These are phyloP conservation scores for Meloe dianella DNA, from an alignment of 2,888 invertebrate genomes.

Conservation along the genomic window DNA sequence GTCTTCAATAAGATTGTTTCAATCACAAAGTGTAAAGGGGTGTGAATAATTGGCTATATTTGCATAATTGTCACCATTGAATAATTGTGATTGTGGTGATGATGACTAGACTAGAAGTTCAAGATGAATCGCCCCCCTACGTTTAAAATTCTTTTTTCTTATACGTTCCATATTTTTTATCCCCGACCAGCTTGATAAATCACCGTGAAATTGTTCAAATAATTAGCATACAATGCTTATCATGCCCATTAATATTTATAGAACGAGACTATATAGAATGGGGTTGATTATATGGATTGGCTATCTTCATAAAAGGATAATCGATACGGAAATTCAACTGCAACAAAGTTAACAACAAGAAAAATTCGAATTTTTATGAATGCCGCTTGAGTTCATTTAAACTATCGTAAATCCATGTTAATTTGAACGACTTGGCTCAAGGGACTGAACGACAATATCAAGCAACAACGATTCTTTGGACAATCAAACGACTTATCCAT, in stretches of 20 bases:
- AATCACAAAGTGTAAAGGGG: background rate
- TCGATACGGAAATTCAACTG: background rate
- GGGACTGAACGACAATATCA: too few species aligned
- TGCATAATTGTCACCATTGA: conserved; percentile 2
- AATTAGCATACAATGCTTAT: conserved; percentile 32
- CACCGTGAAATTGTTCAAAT: conserved; percentile 24
- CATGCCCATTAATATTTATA: conserved; percentile 20
- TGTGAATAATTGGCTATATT: background rate
- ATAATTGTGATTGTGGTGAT: background rate
- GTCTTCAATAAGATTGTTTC: background rate
- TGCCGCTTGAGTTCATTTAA: background rate
- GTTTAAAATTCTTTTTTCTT: background rate
- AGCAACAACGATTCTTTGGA: too few species aligned
- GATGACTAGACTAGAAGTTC: background rate
- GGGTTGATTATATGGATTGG: conserved; percentile 10
- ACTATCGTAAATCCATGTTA: background rate
- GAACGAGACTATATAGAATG: background rate
- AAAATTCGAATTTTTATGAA: background rate
- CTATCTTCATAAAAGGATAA: conserved; percentile 2
- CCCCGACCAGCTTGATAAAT: conserved; percentile 15
- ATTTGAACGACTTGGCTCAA: too few species aligned
- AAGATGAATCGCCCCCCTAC: background rate
- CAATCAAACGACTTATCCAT: too few species aligned
- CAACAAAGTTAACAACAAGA: background rate
- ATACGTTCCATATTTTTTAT: background rate